phyloP scores from a whole-genome alignment of 2,888 invertebrate genomes.

The Diploptera punctata region DNA sequence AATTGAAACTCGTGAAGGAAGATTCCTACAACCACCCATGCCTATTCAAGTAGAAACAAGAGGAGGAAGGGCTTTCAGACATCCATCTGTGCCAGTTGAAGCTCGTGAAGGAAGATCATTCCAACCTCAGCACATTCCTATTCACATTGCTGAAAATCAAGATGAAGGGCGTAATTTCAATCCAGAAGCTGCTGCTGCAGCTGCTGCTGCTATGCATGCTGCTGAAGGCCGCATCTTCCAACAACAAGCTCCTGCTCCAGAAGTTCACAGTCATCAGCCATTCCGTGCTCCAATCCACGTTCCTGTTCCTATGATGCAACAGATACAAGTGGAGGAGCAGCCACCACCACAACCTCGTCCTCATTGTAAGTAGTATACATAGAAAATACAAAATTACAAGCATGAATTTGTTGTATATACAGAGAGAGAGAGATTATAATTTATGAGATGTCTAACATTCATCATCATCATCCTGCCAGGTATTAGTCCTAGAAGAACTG shows the following conservation, averaged over 20 bases:
- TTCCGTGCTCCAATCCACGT: conserved; percentile 53
- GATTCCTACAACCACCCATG: conserved; percentile 33
- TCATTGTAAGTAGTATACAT: conserved; percentile 69
- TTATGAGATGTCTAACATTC: too few relatives aligned
- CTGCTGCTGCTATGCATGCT: conserved; percentile 27
- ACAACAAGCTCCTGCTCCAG: conserved; percentile 46
- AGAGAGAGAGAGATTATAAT: too few relatives aligned
- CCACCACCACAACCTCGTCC: conserved; percentile 69
- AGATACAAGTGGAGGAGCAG: conserved; percentile 44
- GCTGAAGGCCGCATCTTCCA: conserved; percentile 50
- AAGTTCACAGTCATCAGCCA: conserved; percentile 53
- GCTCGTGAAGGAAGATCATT: conserved; percentile 19
- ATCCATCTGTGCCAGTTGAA: conserved; percentile 32
- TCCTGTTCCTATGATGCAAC: conserved; percentile 54
- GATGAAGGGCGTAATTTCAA: conserved; percentile 14
- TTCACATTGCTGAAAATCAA: background rate
- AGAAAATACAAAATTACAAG: background rate
- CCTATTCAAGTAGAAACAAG: conserved; percentile 23
- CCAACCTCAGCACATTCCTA: conserved; percentile 18
- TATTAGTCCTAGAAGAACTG: too few relatives aligned
- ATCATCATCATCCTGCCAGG: too few relatives aligned
- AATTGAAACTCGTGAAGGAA: conserved; percentile 24
- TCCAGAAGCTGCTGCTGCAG: conserved; percentile 27
- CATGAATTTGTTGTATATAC: background rate
- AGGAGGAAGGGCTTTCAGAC: conserved; percentile 30